A percentile compares a stretch with the other conserved stretches of the same genome.
Evolutionary conservation across 1,140 invertebrate species (phyloP).

Genomic region (Sitobion miscanthi): DNA sequence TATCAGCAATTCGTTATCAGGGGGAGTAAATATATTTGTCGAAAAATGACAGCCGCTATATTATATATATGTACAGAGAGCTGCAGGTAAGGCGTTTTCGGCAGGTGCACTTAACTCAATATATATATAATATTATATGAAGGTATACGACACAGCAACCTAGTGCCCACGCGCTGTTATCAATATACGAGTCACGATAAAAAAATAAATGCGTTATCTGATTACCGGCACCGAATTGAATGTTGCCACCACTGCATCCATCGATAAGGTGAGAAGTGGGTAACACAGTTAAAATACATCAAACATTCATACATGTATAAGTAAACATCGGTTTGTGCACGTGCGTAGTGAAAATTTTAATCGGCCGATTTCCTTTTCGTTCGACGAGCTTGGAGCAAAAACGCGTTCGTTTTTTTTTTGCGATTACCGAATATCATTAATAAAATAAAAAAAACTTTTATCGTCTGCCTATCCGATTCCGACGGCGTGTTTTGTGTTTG

Average conservation of each 20-base stretch:
- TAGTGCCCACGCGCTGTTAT: background rate
- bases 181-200: conserved; percentile 31
- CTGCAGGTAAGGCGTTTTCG: background rate
- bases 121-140: background rate
- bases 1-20: conserved; percentile 10
- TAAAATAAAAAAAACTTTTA: background rate
- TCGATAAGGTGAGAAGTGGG: background rate
- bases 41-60: conserved; percentile 21
- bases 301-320: background rate
- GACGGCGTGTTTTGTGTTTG: background rate
- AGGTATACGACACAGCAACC: background rate
- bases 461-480: background rate
- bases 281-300: background rate
- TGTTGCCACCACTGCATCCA: background rate
- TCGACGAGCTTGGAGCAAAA: background rate
- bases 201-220: background rate
- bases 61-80: background rate
- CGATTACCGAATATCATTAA: background rate
- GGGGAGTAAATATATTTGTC: conserved; percentile 9
- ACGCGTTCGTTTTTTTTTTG: background rate
- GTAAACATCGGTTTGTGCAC: background rate
- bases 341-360: background rate
- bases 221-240: background rate
- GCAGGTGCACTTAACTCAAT: conserved; percentile 20
- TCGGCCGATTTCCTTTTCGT: background rate